Conservation (phyloP, 2,888 invertebrate species). For the Acleris literana region DNA sequence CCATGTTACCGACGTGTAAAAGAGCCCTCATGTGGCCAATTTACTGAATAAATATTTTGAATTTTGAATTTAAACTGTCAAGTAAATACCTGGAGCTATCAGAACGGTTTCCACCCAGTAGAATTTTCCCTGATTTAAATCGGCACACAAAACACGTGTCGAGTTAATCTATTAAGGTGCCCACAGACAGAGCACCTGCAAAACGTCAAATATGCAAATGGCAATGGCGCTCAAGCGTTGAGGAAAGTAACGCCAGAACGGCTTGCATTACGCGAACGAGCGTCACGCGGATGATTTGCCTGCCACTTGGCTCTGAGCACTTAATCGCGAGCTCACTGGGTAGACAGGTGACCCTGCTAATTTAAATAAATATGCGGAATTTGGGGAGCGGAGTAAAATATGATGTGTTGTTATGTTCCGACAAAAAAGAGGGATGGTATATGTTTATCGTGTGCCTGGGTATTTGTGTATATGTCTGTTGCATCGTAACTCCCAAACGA, state of each 20-base stretch:
- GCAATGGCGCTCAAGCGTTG: conserved; percentile 42
- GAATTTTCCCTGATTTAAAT: neutral
- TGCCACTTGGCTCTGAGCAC: conserved; percentile 53
- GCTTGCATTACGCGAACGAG: conserved; percentile 45
- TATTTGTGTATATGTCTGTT: too few species aligned
- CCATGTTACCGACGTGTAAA: too few species aligned
- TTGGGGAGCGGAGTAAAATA: neutral
- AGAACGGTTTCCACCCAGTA: too few species aligned
- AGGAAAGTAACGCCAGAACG: conserved; percentile 45
- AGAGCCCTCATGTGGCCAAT: too few species aligned
- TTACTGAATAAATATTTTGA: too few species aligned
- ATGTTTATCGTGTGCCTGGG: too few species aligned
- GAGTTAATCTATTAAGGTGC: conserved; percentile 3
- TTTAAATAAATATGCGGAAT: conserved; percentile 10
- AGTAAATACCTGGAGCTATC: too few species aligned
- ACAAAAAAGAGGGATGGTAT: too few species aligned
- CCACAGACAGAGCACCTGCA: conserved; percentile 43
- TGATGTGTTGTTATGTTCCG: too few species aligned
- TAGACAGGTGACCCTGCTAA: conserved; percentile 47
- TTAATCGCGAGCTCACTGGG: conserved; percentile 52
- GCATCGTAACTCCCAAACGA: too few species aligned
- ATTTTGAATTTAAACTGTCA: too few species aligned
- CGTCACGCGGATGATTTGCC: conserved; percentile 55
- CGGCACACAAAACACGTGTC: neutral
- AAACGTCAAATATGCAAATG: conserved; percentile 49